These are phyloP conservation scores for Agonopterix alstromeriana DNA, from an alignment of 2,888 invertebrate genomes.

Conservation along the genomic window DNA sequence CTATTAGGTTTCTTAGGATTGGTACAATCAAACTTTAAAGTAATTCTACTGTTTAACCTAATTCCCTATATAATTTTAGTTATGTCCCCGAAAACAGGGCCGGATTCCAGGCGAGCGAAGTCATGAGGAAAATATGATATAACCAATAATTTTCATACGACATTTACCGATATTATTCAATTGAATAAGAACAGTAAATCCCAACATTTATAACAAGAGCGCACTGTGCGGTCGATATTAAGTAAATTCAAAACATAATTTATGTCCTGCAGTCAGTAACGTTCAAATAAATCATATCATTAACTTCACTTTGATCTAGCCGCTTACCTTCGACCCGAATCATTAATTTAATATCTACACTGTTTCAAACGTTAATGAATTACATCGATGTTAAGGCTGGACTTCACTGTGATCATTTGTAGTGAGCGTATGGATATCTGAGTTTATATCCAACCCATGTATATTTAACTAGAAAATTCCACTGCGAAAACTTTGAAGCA, in stretches of 20 bases:
- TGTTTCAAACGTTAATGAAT: constrained; percentile 53
- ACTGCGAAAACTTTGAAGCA: too few relatives aligned
- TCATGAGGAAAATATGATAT: too few relatives aligned
- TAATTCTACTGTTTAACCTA: too few relatives aligned
- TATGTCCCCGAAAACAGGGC: too few relatives aligned
- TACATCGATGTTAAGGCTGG: constrained; percentile 20
- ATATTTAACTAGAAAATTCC: too few relatives aligned
- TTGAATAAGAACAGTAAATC: not conserved
- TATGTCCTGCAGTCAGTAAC: constrained; percentile 19
- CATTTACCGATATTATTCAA: too few relatives aligned
- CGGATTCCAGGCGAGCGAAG: too few relatives aligned
- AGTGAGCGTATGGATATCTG: constrained; percentile 25
- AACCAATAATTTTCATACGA: too few relatives aligned
- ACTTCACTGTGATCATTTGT: constrained; percentile 17
- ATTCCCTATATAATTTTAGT: too few relatives aligned
- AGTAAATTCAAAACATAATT: constrained; percentile 33
- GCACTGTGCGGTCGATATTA: constrained; percentile 33
- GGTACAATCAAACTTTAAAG: too few relatives aligned
- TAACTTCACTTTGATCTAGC: constrained; percentile 48
- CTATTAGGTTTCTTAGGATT: too few relatives aligned
- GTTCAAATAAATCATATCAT: constrained; percentile 27
- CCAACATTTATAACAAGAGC: constrained; percentile 9
- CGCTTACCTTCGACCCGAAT: constrained; percentile 68
- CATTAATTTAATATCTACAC: constrained; percentile 48
- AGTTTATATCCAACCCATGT: too few relatives aligned